phyloP scores from a whole-genome alignment of 2,113 vertebrate genomes.

The Taurulus bubalis region DNA sequence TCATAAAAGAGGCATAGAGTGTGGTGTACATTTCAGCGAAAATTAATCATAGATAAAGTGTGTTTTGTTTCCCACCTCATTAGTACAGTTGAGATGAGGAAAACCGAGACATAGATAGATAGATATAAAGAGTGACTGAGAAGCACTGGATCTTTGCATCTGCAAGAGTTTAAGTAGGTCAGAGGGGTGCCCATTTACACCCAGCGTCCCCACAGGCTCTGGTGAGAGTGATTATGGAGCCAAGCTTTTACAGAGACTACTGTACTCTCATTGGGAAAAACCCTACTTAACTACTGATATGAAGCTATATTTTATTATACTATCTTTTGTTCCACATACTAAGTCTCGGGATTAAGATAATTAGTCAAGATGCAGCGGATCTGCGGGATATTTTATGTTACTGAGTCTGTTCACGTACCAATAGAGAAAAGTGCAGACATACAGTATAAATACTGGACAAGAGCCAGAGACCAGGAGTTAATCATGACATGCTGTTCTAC shows the following conservation, averaged over 20 bases:
- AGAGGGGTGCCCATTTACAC: slow-evolving; percentile 80
- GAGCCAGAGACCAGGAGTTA: slow-evolving; percentile 38
- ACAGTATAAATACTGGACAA: slow-evolving; percentile 4
- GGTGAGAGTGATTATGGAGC: slow-evolving; percentile 74
- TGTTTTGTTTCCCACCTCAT: not conserved
- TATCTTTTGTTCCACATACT: not conserved
- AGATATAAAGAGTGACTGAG: slow-evolving; percentile 7
- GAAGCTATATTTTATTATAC: not conserved
- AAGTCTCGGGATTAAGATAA: not conserved
- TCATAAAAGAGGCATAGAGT: slow-evolving; percentile 59
- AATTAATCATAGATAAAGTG: slow-evolving; percentile 41
- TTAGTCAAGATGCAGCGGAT: not conserved
- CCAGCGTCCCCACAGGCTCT: slow-evolving; percentile 69
- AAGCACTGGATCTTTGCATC: slow-evolving; percentile 57
- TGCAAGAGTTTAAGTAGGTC: slow-evolving; percentile 67
- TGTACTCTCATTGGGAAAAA: slow-evolving; percentile 21
- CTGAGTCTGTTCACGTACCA: not conserved
- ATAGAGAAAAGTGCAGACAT: slow-evolving; percentile 12
- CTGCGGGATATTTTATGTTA: not conserved
- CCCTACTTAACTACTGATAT: slow-evolving; percentile 18
- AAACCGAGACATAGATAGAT: slow-evolving; percentile 4
- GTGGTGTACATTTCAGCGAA: slow-evolving; percentile 58
- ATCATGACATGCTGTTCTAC: slow-evolving; percentile 20
- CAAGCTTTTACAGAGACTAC: slow-evolving; percentile 57
- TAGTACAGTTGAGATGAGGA: not conserved